phyloP scores from a whole-genome alignment of 2,797 vertebrate species.

The Chrysocyon brachyurus region DNA sequence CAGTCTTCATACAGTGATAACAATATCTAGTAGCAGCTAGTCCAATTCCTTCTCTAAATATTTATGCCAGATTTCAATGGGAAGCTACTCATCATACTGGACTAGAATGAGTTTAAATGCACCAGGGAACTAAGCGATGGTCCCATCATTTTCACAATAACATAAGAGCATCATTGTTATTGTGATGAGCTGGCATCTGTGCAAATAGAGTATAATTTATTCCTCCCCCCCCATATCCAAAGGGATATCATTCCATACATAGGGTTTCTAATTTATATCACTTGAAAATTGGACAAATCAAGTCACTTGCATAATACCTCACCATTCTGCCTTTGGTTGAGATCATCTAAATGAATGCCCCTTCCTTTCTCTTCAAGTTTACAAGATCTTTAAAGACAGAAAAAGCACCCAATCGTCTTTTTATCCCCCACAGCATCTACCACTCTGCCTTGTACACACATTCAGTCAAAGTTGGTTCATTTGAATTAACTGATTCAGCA shows the following conservation, averaged over 20 bases:
- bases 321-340: slow-evolving; percentile 39
- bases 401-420: not conserved
- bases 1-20: slow-evolving; percentile 70
- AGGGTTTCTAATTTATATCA: slow-evolving; percentile 55
- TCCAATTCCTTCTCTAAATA: slow-evolving; percentile 67
- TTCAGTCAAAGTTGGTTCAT: not conserved
- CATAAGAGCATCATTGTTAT: slow-evolving; percentile 55
- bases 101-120: slow-evolving; percentile 75
- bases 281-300: slow-evolving; percentile 53
- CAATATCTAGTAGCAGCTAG: slow-evolving; percentile 67
- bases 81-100: slow-evolving; percentile 64
- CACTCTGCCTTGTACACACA: not conserved
- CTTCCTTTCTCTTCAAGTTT: slow-evolving; percentile 48
- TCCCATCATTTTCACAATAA: slow-evolving; percentile 65
- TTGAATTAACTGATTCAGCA: slow-evolving; percentile 34
- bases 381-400: slow-evolving; percentile 20
- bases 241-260: slow-evolving; percentile 28
- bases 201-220: slow-evolving; percentile 25
- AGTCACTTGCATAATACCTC: slow-evolving; percentile 32
- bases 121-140: slow-evolving; percentile 66
- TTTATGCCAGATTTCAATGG: slow-evolving; percentile 54
- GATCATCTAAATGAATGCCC: not conserved
- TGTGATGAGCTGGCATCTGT: slow-evolving; percentile 32
- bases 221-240: not conserved
- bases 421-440: not conserved